These are phyloP conservation scores for Uloborus plumipes DNA, from an alignment of 2,888 invertebrate species.

Conservation along the genomic window DNA sequence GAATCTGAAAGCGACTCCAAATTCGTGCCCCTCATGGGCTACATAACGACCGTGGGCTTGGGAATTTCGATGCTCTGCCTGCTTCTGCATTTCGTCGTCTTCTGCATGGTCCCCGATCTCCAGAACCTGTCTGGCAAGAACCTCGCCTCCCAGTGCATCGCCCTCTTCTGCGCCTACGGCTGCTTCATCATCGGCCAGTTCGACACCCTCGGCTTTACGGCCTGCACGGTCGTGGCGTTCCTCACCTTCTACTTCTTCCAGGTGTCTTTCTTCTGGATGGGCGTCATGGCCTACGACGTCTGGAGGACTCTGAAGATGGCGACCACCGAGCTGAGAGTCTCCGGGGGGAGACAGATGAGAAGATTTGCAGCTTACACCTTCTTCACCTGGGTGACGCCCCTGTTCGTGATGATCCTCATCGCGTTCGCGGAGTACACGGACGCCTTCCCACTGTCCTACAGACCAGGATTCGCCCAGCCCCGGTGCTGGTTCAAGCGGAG, in stretches of 20 bases:
- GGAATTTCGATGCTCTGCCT: constrained; percentile 74
- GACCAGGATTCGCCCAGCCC: constrained; percentile 73
- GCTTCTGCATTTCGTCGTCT: constrained; percentile 73
- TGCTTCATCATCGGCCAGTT: constrained; percentile 73
- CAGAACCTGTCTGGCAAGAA: constrained; percentile 75
- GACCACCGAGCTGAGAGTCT: constrained; percentile 73
- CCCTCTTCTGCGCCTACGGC: constrained; percentile 73
- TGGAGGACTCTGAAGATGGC: constrained; percentile 73
- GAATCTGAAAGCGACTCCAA: constrained; percentile 68
- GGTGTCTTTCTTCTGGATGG: constrained; percentile 64
- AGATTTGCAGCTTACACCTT: constrained; percentile 72
- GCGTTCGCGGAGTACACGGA: constrained; percentile 70
- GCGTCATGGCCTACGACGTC: constrained; percentile 67
- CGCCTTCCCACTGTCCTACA: constrained; percentile 67
- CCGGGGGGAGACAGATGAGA: constrained; percentile 71
- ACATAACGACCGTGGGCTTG: constrained; percentile 73
- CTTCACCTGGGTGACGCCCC: constrained; percentile 72
- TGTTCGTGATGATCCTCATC: constrained; percentile 70
- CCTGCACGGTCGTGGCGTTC: constrained; percentile 39
- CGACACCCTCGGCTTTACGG: constrained; percentile 5
- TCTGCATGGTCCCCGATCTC: constrained; percentile 73
- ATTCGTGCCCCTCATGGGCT: constrained; percentile 70
- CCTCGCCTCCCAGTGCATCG: constrained; percentile 73
- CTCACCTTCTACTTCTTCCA: constrained; percentile 57
- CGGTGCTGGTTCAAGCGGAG: constrained; percentile 74